Evolutionary conservation across 2,797 vertebrate species (phyloP).

Genomic region (Falco berigora): DNA sequence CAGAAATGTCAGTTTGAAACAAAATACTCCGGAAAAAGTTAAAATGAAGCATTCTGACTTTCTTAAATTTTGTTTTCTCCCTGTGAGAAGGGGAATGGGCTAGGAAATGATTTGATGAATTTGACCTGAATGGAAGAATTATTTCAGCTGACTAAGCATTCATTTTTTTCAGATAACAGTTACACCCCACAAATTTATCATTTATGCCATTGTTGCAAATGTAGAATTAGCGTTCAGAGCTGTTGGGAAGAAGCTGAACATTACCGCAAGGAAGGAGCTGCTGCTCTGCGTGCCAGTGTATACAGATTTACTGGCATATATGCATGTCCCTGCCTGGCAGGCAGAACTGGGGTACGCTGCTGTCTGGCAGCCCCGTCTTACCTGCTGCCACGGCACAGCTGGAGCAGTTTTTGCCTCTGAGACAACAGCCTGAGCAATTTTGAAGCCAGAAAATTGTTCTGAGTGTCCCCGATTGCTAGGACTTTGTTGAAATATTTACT

Average conservation of each 20-base stretch:
- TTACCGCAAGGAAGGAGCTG: background rate
- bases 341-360: accelerated
- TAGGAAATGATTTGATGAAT: background rate
- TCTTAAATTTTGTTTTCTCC: background rate
- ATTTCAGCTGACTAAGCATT: background rate
- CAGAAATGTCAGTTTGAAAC: background rate
- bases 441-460: background rate
- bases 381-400: background rate
- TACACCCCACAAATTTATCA: background rate
- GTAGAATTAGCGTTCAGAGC: background rate
- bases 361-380: too few species aligned
- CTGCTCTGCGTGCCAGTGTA: accelerated
- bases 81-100: background rate
- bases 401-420: background rate
- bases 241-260: background rate
- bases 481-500: background rate
- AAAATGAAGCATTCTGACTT: background rate
- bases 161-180: background rate
- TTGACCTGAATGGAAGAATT: background rate
- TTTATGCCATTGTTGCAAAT: background rate
- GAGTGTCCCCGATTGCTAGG: background rate
- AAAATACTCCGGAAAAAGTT: background rate
- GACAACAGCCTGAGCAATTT: background rate
- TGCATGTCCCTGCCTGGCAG: background rate
- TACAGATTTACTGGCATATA: background rate